Evolutionary conservation across 2,797 vertebrate genomes (phyloP), one percentile per base, ranked within the genome.

Genomic region (Capromys pilorides): DNA sequence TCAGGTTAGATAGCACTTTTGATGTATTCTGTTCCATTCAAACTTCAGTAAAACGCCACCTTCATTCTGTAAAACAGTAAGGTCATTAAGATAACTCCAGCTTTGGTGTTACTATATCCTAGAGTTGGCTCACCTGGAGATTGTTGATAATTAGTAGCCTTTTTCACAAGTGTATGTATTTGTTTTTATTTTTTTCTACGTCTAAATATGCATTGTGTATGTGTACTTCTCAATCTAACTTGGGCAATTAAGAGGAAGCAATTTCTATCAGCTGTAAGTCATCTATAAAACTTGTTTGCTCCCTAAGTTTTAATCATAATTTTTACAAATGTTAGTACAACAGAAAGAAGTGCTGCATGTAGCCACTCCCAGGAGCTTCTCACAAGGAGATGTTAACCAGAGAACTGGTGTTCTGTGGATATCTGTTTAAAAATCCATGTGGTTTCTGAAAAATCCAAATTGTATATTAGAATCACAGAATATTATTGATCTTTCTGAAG

Each of bases 391-490:
- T 26, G 26, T 19, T 75, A 61, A 67, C 6, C 87, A 28, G 7
- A 69, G 3, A 94, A 67, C 21, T 57, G 33, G 19, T 4, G 41
- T 75, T 79, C 59, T 73, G 11, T 89, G 11, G n/a, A 6, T 62
- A 84, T n/a, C 71, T 96, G 26, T 67, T 84, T 21, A 26, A 88
- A 93, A 69, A 77, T 5, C 5, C 69, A 13, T 66, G 14, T 22
- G 3, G 10, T 62, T 78, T 26, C 31, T n/a, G 16, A 16, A 81
- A 16, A 86, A 57, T 39, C 21, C 64, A 51, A 61, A 0, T 84
- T 67, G 26, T 75, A 8, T 90, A 26, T 78, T 82, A 62, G 33
- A 95, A 66, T 57, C 79, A 11, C 33, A 89, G 86, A 94, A 85
- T 81, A 19, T 82, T 75, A 78, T 24, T 11, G 26, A 36, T 22